Conservation (phyloP, 2,113 vertebrate genomes). For the Clarias macrocephalus region DNA sequence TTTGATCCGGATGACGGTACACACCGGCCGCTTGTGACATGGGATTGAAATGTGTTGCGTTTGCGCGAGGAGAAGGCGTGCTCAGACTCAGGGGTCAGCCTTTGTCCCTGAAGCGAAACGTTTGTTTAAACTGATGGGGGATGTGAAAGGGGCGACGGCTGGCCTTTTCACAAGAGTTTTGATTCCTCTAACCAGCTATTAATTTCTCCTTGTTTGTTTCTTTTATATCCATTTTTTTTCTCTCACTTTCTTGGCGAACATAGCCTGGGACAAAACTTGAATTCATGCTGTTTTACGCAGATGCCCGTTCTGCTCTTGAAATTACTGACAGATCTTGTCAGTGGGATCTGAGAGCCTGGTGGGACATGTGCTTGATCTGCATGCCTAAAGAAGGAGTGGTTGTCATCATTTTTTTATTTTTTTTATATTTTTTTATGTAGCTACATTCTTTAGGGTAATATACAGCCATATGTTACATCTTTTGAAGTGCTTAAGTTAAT, state of each 20-base stretch:
- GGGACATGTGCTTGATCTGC: conserved; percentile 26
- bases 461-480: neutral
- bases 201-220: neutral
- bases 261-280: neutral
- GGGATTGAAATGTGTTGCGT: conserved; percentile 46
- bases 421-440: neutral
- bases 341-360: conserved; percentile 6
- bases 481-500: neutral
- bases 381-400: conserved; percentile 43
- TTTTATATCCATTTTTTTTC: neutral
- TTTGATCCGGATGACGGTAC: conserved; percentile 51
- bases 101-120: conserved; percentile 49
- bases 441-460: neutral
- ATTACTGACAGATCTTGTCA: conserved; percentile 36
- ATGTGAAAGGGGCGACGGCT: neutral
- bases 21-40: conserved; percentile 59
- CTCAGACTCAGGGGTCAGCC: conserved; percentile 35
- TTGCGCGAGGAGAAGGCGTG: conserved; percentile 51
- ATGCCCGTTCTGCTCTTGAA: neutral
- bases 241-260: neutral
- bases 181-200: neutral
- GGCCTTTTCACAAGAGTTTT: neutral
- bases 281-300: conserved; percentile 13
- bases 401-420: neutral
- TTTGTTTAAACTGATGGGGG: conserved; percentile 49